Evolutionary conservation across 2,888 invertebrate species (phyloP).

Genomic region (Thera obeliscata): DNA sequence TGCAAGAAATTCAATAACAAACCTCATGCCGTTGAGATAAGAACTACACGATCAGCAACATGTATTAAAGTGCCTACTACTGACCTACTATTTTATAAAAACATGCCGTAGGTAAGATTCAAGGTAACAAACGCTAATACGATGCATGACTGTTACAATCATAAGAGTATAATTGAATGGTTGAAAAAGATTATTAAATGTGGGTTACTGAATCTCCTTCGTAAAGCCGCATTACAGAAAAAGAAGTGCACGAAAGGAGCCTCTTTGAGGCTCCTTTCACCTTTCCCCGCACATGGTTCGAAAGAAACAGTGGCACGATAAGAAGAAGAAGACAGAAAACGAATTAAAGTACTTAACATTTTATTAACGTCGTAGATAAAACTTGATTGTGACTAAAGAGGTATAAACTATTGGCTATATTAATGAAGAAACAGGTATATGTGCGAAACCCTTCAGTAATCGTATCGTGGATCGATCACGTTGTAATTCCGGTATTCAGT

Average conservation of each 20-base stretch:
- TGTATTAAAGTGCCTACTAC: neutral
- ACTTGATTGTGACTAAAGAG: slow-evolving; percentile 21
- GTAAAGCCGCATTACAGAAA: no score
- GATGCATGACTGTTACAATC: no score
- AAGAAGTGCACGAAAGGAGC: no score
- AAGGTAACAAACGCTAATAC: neutral
- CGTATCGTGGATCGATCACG: slow-evolving; percentile 41
- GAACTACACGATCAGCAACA: neutral
- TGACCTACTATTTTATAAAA: neutral
- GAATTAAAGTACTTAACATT: neutral
- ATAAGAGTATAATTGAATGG: no score
- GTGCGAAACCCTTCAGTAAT: slow-evolving; percentile 26
- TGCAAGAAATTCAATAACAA: slow-evolving; percentile 2
- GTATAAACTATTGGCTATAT: slow-evolving; percentile 7
- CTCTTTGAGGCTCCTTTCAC: no score
- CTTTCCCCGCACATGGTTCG: no score
- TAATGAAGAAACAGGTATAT: slow-evolving; percentile 11
- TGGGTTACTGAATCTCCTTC: no score
- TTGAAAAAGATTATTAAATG: no score
- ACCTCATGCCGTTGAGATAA: slow-evolving; percentile 10
- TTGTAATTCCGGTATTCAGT: slow-evolving; percentile 39
- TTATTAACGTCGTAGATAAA: slow-evolving; percentile 23
- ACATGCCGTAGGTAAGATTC: neutral
- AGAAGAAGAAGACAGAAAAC: no score
- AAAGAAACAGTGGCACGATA: no score